phyloP scores from a whole-genome alignment of 2,888 invertebrate species.

The Maniola hyperantus region DNA sequence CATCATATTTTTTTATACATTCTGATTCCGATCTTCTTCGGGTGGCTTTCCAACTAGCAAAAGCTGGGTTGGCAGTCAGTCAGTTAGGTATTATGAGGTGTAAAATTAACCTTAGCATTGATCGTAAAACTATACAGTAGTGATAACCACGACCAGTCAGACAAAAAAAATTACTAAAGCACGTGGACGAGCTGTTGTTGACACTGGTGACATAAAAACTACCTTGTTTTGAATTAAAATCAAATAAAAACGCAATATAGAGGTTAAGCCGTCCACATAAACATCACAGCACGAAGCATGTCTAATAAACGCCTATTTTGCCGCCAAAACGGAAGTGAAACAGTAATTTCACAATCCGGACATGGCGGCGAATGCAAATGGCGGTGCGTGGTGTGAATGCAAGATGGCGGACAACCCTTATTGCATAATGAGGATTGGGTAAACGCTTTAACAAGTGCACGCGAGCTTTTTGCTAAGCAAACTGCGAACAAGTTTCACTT shows the following conservation, averaged over 20 bases:
- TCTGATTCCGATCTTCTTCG: too few species aligned
- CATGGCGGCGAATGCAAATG: slow-evolving; percentile 55
- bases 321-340: slow-evolving; percentile 70
- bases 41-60: too few species aligned
- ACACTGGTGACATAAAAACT: neutral
- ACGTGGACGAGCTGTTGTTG: neutral
- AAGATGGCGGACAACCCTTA: slow-evolving; percentile 66
- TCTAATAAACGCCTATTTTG: slow-evolving; percentile 30
- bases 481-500: slow-evolving; percentile 61
- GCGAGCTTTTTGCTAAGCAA: slow-evolving; percentile 67
- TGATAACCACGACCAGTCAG: neutral
- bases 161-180: neutral
- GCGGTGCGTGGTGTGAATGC: slow-evolving; percentile 49
- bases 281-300: neutral
- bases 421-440: slow-evolving; percentile 69
- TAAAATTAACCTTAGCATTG: too few species aligned
- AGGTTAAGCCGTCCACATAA: slow-evolving; percentile 1
- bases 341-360: slow-evolving; percentile 77
- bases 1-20: too few species aligned
- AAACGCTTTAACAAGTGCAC: slow-evolving; percentile 45
- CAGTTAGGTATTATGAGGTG: too few species aligned
- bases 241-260: slow-evolving; percentile 12
- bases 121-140: too few species aligned
- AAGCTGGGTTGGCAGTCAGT: too few species aligned
- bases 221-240: neutral